These are phyloP conservation scores for Lissocephala sabroskyi DNA, from an alignment of 2,888 invertebrate genomes.

Conservation along the genomic window DNA sequence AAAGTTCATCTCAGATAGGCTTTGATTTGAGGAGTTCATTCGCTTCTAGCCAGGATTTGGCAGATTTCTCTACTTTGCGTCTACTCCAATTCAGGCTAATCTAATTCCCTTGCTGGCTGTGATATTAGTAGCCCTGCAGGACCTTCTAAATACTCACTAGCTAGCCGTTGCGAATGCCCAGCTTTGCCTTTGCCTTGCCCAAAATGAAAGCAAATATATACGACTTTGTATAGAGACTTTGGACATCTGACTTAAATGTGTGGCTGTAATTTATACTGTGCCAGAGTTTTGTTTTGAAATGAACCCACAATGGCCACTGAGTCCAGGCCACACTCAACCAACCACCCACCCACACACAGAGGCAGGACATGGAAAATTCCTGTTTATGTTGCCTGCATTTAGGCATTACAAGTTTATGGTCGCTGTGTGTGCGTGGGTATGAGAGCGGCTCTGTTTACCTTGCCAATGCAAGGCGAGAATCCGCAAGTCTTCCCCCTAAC, in stretches of 20 bases:
- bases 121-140: too few relatives aligned
- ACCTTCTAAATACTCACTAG: too few relatives aligned
- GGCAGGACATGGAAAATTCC: slow-evolving; percentile 1
- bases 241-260: slow-evolving; percentile 7
- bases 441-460: slow-evolving; percentile 43
- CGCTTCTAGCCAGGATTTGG: too few relatives aligned
- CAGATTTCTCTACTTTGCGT: too few relatives aligned
- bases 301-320: slow-evolving; percentile 20
- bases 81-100: too few relatives aligned
- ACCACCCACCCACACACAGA: neutral
- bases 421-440: slow-evolving; percentile 10
- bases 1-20: too few relatives aligned
- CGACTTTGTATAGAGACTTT: too few relatives aligned
- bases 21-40: too few relatives aligned
- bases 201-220: too few relatives aligned
- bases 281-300: slow-evolving; percentile 30
- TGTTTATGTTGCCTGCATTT: slow-evolving; percentile 8
- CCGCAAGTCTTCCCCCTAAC: neutral
- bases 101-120: too few relatives aligned
- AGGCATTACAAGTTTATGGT: slow-evolving; percentile 5
- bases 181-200: too few relatives aligned
- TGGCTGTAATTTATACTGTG: slow-evolving; percentile 33
- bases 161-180: too few relatives aligned
- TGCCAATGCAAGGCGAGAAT: slow-evolving; percentile 14
- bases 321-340: neutral